Evolutionary conservation across 2,797 vertebrate genomes (phyloP).

Genomic region (Muscicapa striata): DNA sequence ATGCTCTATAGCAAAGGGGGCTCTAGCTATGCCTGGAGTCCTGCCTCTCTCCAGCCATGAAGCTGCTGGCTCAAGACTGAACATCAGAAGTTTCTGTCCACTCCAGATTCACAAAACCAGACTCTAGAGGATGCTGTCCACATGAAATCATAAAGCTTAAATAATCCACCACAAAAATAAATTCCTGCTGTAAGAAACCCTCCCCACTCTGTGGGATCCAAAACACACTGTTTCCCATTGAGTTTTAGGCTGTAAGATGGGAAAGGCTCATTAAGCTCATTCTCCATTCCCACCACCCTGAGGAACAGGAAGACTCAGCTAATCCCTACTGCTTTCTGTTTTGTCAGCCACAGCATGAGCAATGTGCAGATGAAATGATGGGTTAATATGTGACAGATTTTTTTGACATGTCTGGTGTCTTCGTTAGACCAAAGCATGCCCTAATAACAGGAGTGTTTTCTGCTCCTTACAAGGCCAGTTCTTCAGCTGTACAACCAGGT

Average conservation of each 20-base stretch:
- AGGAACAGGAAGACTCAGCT: neutral
- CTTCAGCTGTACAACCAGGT: neutral
- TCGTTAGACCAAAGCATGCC: neutral
- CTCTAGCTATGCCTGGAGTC: neutral
- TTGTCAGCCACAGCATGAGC: neutral
- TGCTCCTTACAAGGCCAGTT: neutral
- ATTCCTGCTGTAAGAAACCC: neutral
- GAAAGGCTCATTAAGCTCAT: neutral
- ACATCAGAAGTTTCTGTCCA: neutral
- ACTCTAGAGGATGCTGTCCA: neutral
- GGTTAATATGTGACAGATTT: neutral
- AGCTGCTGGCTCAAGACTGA: neutral
- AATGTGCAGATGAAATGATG: neutral
- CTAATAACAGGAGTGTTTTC: neutral
- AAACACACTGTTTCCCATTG: neutral
- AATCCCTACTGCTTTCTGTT: neutral
- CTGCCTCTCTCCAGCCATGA: neutral
- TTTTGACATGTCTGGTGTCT: neutral
- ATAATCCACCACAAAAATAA: neutral
- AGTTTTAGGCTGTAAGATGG: neutral
- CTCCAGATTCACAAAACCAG: neutral
- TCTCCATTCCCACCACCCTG: neutral
- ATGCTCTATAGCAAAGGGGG: neutral
- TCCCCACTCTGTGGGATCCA: neutral
- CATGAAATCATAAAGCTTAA: neutral